These are phyloP conservation scores for Stenoptilia bipunctidactyla DNA, from an alignment of 2,888 invertebrate species.

Conservation along the genomic window DNA sequence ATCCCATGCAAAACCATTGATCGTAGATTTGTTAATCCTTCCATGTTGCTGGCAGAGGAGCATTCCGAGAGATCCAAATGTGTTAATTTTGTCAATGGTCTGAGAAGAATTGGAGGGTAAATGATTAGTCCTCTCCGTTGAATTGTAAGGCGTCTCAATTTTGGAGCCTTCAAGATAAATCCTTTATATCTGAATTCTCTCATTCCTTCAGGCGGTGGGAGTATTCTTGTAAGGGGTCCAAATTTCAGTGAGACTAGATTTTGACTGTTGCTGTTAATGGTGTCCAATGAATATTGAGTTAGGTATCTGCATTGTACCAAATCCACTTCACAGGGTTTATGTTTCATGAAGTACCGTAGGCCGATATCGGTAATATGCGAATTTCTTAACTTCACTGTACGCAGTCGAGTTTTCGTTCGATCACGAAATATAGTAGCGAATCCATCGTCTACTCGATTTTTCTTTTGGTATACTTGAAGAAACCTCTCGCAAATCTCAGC, in stretches of 20 bases:
- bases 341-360: slow-evolving; percentile 77
- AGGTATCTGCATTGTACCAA: slow-evolving; percentile 80
- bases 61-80: slow-evolving; percentile 82
- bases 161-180: slow-evolving; percentile 72
- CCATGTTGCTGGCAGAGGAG: slow-evolving; percentile 71
- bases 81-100: slow-evolving; percentile 71
- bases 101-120: slow-evolving; percentile 68
- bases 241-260: slow-evolving; percentile 79
- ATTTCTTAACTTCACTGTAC: slow-evolving; percentile 77
- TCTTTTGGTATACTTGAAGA: slow-evolving; percentile 69
- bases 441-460: slow-evolving; percentile 72
- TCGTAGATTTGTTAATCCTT: slow-evolving; percentile 75
- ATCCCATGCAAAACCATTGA: slow-evolving; percentile 88
- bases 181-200: slow-evolving; percentile 37
- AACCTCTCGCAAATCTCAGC: slow-evolving; percentile 80
- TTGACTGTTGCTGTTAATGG: slow-evolving; percentile 77
- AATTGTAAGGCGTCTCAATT: slow-evolving; percentile 71
- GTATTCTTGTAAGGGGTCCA: slow-evolving; percentile 75
- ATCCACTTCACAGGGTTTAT: slow-evolving; percentile 81
- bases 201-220: slow-evolving; percentile 61
- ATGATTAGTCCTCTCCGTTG: slow-evolving; percentile 60
- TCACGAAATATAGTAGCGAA: slow-evolving; percentile 81
- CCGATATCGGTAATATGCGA: slow-evolving; percentile 80
- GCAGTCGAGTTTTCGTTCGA: slow-evolving; percentile 75
- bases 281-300: slow-evolving; percentile 73